Conservation (phyloP, 1,140 invertebrate genomes). For the Trichogramma pretiosum region DNA sequence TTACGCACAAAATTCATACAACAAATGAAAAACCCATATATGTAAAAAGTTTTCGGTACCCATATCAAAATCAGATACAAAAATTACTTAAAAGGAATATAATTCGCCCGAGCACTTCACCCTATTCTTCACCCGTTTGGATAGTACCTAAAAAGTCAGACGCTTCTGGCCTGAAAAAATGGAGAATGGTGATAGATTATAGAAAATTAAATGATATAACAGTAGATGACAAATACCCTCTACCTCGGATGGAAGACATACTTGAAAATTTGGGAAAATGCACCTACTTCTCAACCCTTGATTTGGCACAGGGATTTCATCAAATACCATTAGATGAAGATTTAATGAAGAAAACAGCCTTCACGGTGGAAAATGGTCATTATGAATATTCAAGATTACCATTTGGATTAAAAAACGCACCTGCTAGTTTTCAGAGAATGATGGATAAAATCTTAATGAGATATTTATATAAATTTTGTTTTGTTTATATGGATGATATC, state of each 20-base stretch:
- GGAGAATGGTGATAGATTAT: no score
- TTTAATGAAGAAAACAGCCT: constrained; percentile 26
- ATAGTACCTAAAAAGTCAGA: constrained; percentile 3
- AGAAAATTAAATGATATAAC: background rate
- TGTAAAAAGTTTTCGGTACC: no score
- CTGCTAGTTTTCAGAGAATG: no score
- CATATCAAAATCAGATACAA: no score
- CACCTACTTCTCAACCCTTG: background rate
- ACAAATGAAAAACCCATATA: no score
- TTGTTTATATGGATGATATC: no score
- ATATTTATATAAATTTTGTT: no score
- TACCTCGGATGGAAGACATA: background rate
- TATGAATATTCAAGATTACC: constrained; percentile 8
- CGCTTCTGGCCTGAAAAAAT: background rate
- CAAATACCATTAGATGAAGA: constrained; percentile 14
- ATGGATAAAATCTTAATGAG: no score
- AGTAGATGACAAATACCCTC: background rate
- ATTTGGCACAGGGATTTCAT: constrained; percentile 1
- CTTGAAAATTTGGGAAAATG: no score
- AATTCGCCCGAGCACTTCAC: background rate
- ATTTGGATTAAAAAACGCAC: constrained; percentile 26
- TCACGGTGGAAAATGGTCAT: constrained; percentile 22
- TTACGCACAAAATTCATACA: no score
- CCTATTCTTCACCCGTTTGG: background rate
- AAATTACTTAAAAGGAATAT: background rate